phyloP scores from a whole-genome alignment of 2,888 invertebrate genomes.

The Brachypterus glaber region DNA sequence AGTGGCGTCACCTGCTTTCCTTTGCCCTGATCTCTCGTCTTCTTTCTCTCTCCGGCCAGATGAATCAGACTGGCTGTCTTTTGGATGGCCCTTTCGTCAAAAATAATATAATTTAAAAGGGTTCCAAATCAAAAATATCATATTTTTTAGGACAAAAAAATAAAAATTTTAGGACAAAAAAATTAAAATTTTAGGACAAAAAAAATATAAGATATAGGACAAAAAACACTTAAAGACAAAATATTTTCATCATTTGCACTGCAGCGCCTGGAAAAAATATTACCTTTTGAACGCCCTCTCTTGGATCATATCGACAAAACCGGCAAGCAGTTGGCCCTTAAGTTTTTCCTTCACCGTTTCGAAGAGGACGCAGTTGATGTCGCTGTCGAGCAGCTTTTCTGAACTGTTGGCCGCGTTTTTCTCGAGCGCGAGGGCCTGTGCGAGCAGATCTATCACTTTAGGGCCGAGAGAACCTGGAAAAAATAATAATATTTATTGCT shows the following conservation, averaged over 20 bases:
- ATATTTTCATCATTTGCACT: no score
- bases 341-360: slow-evolving; percentile 82
- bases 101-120: no score
- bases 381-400: slow-evolving; percentile 62
- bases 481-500: no score
- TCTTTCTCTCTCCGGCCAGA: slow-evolving; percentile 45
- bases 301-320: slow-evolving; percentile 47
- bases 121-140: no score
- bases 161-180: no score
- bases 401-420: slow-evolving; percentile 63
- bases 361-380: slow-evolving; percentile 63
- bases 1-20: slow-evolving; percentile 38
- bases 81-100: slow-evolving; percentile 64
- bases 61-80: slow-evolving; percentile 67
- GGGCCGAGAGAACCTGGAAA: slow-evolving; percentile 78
- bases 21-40: slow-evolving; percentile 27
- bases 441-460: slow-evolving; percentile 65
- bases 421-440: slow-evolving; percentile 67
- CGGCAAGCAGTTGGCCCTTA: slow-evolving; percentile 42
- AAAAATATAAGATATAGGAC: no score
- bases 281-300: slow-evolving; percentile 63
- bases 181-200: no score
- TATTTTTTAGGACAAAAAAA: no score
- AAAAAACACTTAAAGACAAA: no score
- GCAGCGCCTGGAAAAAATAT: no score